Evolutionary conservation across 1,140 invertebrate genomes (phyloP).

Genomic region (Magallana ariakensis): DNA sequence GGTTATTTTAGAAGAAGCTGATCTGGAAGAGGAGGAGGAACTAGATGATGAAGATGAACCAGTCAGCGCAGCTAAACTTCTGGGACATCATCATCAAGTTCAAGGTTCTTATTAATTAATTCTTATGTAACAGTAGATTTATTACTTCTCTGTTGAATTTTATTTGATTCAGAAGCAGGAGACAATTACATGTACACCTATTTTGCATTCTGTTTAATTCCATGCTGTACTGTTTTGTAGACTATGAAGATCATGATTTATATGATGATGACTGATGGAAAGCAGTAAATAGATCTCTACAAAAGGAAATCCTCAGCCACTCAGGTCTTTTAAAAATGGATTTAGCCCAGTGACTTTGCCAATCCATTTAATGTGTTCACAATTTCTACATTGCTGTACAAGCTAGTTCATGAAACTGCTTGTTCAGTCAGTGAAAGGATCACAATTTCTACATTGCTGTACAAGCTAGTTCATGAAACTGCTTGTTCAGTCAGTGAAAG

Average conservation of each 20-base stretch:
- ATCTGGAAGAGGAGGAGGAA: conserved; percentile 77
- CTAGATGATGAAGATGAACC: conserved; percentile 76
- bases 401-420: too few species aligned
- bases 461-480: too few species aligned
- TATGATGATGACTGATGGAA: conserved; percentile 35
- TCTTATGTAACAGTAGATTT: too few species aligned
- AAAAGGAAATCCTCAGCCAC: conserved; percentile 2
- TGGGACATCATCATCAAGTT: conserved; percentile 78
- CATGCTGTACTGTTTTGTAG: neutral
- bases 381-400: too few species aligned
- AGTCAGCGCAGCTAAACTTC: conserved; percentile 81
- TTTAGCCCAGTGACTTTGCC: neutral
- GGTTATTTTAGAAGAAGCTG: conserved; percentile 59
- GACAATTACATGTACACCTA: too few species aligned
- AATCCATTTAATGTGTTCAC: neutral
- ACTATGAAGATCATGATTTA: conserved; percentile 42
- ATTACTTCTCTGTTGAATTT: too few species aligned
- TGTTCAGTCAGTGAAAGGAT: too few species aligned
- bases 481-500: too few species aligned
- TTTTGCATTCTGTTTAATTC: too few species aligned
- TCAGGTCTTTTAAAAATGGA: neutral
- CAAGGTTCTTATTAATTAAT: conserved; percentile 57
- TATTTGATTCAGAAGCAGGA: too few species aligned
- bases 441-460: too few species aligned
- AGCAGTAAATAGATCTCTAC: neutral